Conservation (phyloP, 92 coral and sea anemone species). For the Galaxea fascicularis region DNA sequence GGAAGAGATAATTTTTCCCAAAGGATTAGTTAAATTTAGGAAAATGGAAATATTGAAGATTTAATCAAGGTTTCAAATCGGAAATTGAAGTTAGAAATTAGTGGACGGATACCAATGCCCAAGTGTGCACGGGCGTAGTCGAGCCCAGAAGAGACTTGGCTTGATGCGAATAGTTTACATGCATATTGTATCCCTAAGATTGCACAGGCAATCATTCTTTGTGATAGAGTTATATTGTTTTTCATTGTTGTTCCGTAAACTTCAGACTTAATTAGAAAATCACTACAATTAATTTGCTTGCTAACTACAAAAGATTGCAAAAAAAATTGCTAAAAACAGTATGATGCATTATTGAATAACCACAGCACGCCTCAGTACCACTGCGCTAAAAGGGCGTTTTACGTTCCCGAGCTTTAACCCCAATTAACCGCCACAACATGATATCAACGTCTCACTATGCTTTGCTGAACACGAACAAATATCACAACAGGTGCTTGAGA, state of each 20-base stretch:
- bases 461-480: slow-evolving; percentile 1
- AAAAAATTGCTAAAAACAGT: not conserved
- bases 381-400: not conserved
- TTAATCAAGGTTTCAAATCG: too few relatives aligned
- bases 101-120: too few relatives aligned
- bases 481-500: slow-evolving; percentile 12
- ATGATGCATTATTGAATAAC: not conserved
- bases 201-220: too few relatives aligned
- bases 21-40: too few relatives aligned
- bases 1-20: too few relatives aligned
- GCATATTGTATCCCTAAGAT: too few relatives aligned
- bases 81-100: too few relatives aligned
- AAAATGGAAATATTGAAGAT: too few relatives aligned
- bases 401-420: not conserved
- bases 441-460: not conserved
- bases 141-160: too few relatives aligned
- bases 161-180: too few relatives aligned
- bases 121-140: too few relatives aligned
- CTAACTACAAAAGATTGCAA: not conserved
- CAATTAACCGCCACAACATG: not conserved
- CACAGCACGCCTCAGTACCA: not conserved
- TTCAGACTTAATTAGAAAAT: not conserved
- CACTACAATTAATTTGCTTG: not conserved
- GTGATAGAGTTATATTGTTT: not conserved
- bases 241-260: not conserved